Conservation (phyloP, 2,113 vertebrate species). For the Chlorodrepanis virens region DNA sequence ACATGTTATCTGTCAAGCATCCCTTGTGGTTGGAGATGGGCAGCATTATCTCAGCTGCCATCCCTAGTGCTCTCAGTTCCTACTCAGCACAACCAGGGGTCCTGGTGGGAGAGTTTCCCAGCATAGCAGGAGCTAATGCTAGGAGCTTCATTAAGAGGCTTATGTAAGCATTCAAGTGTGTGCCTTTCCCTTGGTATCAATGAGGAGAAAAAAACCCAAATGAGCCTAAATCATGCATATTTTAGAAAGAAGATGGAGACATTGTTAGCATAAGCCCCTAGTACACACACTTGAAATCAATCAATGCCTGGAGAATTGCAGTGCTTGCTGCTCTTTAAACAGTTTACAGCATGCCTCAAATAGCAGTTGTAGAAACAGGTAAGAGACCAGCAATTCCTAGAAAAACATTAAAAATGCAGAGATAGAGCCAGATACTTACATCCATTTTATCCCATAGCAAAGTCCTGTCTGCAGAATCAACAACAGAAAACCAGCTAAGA, state of each 20-base stretch:
- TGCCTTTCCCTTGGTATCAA: not conserved
- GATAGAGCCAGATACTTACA: conserved; percentile 82
- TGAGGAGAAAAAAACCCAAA: not conserved
- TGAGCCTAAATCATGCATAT: not conserved
- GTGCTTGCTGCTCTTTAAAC: not conserved
- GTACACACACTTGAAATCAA: conserved; percentile 23
- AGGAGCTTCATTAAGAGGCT: conserved; percentile 30
- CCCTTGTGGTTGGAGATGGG: not conserved
- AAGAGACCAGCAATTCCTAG: not conserved
- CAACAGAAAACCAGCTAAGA: conserved; percentile 80
- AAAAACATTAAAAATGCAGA: not conserved
- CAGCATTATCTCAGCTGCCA: not conserved
- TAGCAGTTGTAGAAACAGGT: not conserved
- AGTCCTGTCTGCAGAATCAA: conserved; percentile 85
- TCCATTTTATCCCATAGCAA: conserved; percentile 94
- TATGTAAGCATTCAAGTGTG: not conserved
- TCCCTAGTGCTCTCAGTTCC: not conserved
- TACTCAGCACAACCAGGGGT: not conserved
- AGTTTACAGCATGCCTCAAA: not conserved
- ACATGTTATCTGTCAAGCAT: not conserved
- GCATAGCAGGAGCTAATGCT: not conserved
- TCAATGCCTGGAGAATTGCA: not conserved
- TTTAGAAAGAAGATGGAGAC: conserved; percentile 5
- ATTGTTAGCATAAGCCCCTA: conserved; percentile 10
- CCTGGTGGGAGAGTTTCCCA: not conserved